phyloP scores from a whole-genome alignment of 1,140 invertebrate genomes.

The Sitodiplosis mosellana region DNA sequence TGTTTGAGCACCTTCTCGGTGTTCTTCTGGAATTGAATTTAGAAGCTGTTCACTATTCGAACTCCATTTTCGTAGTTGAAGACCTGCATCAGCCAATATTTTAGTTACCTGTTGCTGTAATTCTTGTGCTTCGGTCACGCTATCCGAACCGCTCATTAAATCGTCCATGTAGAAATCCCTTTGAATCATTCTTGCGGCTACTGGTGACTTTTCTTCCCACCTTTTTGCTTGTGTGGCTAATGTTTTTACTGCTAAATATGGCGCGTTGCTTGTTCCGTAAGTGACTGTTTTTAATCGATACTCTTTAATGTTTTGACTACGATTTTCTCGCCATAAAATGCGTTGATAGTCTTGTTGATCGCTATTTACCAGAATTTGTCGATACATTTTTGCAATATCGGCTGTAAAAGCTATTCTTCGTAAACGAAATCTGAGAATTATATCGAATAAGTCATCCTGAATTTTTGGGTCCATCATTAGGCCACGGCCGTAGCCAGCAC shows the following conservation, averaged over 20 bases:
- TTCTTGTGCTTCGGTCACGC: slow-evolving; percentile 13
- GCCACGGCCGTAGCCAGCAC: no score
- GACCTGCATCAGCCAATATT: slow-evolving; percentile 10
- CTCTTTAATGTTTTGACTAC: slow-evolving; percentile 9
- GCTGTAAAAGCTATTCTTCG: slow-evolving; percentile 9
- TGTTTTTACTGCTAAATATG: slow-evolving; percentile 20
- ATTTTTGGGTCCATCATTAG: slow-evolving; percentile 11
- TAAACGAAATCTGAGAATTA: slow-evolving; percentile 12
- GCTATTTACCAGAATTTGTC: slow-evolving; percentile 11
- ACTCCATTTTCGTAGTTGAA: slow-evolving; percentile 17
- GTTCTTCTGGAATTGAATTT: slow-evolving; percentile 4
- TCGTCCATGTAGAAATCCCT: slow-evolving; percentile 27
- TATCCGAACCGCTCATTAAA: slow-evolving; percentile 17
- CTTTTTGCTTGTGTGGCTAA: slow-evolving; percentile 19
- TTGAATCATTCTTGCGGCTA: slow-evolving; percentile 11
- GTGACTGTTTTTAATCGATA: slow-evolving; percentile 19
- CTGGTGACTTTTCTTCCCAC: slow-evolving; percentile 12
- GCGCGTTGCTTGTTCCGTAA: slow-evolving; percentile 17
- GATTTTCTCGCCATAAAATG: slow-evolving; percentile 17
- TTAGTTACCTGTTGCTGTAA: slow-evolving; percentile 11
- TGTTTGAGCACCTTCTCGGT: slow-evolving; percentile 3
- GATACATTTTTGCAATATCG: slow-evolving; percentile 26
- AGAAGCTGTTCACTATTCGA: slow-evolving; percentile 9
- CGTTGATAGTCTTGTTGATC: slow-evolving; percentile 15
- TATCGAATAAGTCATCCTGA: slow-evolving; percentile 15